Evolutionary conservation across 2,888 invertebrate genomes (phyloP).

Genomic region (Hofmannophila pseudospretella): DNA sequence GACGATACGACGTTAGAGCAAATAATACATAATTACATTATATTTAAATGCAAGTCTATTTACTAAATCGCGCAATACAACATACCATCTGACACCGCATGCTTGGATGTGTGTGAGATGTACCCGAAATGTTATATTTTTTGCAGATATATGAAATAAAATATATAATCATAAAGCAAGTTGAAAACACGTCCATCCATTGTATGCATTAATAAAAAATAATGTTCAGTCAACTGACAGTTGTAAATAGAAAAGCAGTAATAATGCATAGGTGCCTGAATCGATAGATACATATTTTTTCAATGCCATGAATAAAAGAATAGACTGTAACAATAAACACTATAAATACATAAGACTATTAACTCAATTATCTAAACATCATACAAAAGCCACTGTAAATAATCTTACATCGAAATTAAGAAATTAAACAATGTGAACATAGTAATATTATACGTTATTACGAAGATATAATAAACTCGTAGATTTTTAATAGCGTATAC

Average conservation of each 20-base stretch:
- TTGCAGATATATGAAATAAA: constrained; percentile 63
- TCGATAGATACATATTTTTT: constrained; percentile 61
- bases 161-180: constrained; percentile 49
- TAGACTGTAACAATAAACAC: constrained; percentile 29
- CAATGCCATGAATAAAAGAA: constrained; percentile 36
- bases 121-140: constrained; percentile 60
- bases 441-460: too few species aligned
- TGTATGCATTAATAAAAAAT: constrained; percentile 44
- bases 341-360: constrained; percentile 26
- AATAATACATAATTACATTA: constrained; percentile 13
- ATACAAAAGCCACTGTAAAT: constrained; percentile 7
- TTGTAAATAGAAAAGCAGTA: constrained; percentile 21
- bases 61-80: background rate
- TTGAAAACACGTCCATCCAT: constrained; percentile 63
- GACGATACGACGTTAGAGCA: constrained; percentile 39
- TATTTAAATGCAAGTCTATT: constrained; percentile 2
- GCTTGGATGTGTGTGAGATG: background rate
- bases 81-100: constrained; percentile 9
- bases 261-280: constrained; percentile 64
- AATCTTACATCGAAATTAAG: constrained; percentile 12
- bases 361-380: constrained; percentile 20
- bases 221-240: too few species aligned
- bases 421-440: background rate
- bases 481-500: too few species aligned
- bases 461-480: too few species aligned